Base-by-base conservation (phyloP, 2,888 invertebrate species). In the Noctua comes region DNA sequence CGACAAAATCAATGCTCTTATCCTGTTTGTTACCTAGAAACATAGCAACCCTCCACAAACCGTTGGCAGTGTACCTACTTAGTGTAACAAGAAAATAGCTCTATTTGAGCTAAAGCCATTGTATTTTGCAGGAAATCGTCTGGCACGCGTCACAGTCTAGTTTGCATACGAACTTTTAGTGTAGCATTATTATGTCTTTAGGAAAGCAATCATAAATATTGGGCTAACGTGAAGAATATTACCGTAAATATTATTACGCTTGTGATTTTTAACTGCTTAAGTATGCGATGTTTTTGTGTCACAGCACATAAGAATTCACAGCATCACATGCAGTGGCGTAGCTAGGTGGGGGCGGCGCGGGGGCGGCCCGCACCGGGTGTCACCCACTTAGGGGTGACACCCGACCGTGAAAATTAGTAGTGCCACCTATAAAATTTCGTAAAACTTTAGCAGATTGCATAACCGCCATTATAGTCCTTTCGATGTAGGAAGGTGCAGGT, bases 81-180 rank as follows among this genome's bases (percentile, higher is more conserved):
- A n/a, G n/a, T 54, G n/a, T 65, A 75, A 76, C 79, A 79, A 87
- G 77, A 79, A 81, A 85, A 88, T 78, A 27, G 36, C 71, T 78
- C 36, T 46, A 79, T 86, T 46, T 66, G 16, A 73, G 31, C 51
- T 36, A 27, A 36, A 71, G 27, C 79, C 73, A 88, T 88, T 89
- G 83, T 84, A 77, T 82, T 76, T 73, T 36, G 72, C 69, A 62
- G 79, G 77, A 82, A 86, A 77, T 74, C 48, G 73, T 76, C 74
- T 70, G 68, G 73, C 54, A 74, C 70, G 68, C 27, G 80, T 88
- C 76, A 83, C 87, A 88, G 18, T 89, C 88, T 86, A 80, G 48
- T 88, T 89, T 86, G 81, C 78, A 84, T 81, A 66, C 54, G 68
- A 77, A 70, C 64, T 82, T 77, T 73, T 59, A 66, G 64, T 40